Evolutionary conservation across 2,113 vertebrate species (phyloP), one percentile per base, ranked within the genome.

Genomic region (Xenotilapia caudafasciata): DNA sequence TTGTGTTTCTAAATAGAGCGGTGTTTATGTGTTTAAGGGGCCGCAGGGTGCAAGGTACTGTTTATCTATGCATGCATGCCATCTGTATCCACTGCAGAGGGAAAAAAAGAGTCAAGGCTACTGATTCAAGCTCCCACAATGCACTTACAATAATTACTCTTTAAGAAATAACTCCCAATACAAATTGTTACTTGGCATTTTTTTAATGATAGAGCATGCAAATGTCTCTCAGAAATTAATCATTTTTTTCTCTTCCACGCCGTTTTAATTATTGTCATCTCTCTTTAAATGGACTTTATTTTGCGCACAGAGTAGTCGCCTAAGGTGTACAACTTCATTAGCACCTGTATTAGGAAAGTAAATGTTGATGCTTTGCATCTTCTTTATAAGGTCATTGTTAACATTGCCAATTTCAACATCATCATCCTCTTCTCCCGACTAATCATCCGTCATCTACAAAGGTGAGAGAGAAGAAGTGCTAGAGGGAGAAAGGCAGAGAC

Each of bases 391-490:
- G 83, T 83, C 87, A 75, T 47, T 84, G 86, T 86, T 87, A 86
- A 60, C 85, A 55, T 80, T 83, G 53, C 85, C 84, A 73, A 79
- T 54, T 88, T 83, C 23, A 47, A 53, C 75, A 65, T 42, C 70
- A 21, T 62, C 42, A 5, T 51, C 68, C 45, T 62, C 54, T 6
- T 82, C 54, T 62, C 80, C 40, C 1, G 9, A 80, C 42, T 55
- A 62, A 77, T 80, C 81, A 84, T 85, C 75, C 73, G 58, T 89
- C 90, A 91, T 85, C 89, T 90, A 79, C 73, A 68, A 88, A 82
- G 28, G 49, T 73, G 91, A 55, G 84, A 45, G 15, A 28, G 21
- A 73, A 51, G 26, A 79, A 77, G 56, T 6, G 85, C 79, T 56
- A 40, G 21, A 68, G 47, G 73, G 26, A 80, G 81, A 45, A 40